Conservation (phyloP, 2,888 invertebrate species). For the Drosophila differens region DNA sequence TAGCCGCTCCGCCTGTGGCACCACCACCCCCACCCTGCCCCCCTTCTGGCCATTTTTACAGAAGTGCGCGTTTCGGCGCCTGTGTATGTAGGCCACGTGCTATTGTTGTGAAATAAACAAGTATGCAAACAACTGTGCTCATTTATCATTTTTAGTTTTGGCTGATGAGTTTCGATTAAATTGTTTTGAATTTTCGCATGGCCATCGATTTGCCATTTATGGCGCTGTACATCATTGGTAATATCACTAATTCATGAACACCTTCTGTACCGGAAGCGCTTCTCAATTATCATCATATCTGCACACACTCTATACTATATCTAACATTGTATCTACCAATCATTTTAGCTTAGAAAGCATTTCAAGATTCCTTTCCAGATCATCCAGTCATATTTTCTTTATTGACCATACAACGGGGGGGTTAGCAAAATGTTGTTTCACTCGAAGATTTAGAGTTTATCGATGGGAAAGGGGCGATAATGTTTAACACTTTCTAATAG, state of each 20-base stretch:
- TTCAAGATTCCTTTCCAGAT: not conserved
- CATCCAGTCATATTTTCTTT: not conserved
- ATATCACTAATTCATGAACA: not conserved
- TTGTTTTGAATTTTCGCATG: conserved; percentile 2
- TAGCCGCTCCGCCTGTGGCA: not conserved
- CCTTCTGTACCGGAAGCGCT: not conserved
- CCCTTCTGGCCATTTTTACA: not conserved
- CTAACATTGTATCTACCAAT: not conserved
- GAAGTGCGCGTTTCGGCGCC: not conserved
- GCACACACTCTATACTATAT: not conserved
- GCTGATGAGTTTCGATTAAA: conserved; percentile 12
- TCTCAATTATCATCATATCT: not conserved
- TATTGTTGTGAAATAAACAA: conserved; percentile 11
- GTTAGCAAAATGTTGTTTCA: not conserved
- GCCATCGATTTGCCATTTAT: conserved; percentile 1
- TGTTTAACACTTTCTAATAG: not conserved
- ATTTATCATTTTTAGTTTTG: conserved; percentile 16
- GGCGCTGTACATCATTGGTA: not conserved
- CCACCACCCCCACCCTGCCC: not conserved
- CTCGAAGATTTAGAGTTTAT: not conserved
- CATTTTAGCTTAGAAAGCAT: not conserved
- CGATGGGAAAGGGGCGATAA: not conserved
- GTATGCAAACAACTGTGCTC: conserved; percentile 17
- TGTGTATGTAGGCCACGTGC: conserved; percentile 32
- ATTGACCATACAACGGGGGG: not conserved